Base-by-base conservation (phyloP, 1,140 invertebrate genomes). In the Caenorhabditis briggsae region DNA sequence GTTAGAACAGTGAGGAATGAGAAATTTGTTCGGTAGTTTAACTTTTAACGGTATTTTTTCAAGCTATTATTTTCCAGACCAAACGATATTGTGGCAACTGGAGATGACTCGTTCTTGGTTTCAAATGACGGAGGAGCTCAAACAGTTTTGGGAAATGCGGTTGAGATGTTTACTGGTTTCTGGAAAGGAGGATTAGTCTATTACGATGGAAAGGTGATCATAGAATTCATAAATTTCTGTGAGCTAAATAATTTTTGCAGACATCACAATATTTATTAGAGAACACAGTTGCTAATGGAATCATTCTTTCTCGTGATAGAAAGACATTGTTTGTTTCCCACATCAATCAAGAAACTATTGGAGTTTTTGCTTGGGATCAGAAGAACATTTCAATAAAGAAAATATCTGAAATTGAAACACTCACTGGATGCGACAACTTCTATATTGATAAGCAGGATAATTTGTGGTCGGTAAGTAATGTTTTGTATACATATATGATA, bases 281-380 rank as follows among this genome's bases (percentile, higher is more conserved):
- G 33, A 78, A 78, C 14, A 50, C 70, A 25, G 70, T 78, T 20
- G 70, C 70, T 1, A 78, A 78, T 50, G 70, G 70, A 53, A 78
- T 78, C 14, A 78, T 78, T 23, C 20, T 78, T 2, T 78, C 70
- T 46, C 43, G 46, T n/a, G 70, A 78, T 9, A 78, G 46, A 50
- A 78, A 78, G 53, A 78, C 70, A 23, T n/a, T 78, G 5, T 78
- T 78, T n/a, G 70, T 78, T 50, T 78, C 70, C 9, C 70, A 78
- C 14, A 78, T 78, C 14, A 78, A 78, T 78, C 70, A 78, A 53
- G 70, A 78, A 50, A 78, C 70, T 5, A 78, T 78, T 11, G 70
- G 70, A 78, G 70, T 78, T 11, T 78, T 78, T 50, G 43, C 43
- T 6, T 78, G 70, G 70, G n/a, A 78, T 78, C 70, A 78, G 46